Base-by-base conservation (phyloP, 2,888 invertebrate genomes). In the Coelinius sp. region DNA sequence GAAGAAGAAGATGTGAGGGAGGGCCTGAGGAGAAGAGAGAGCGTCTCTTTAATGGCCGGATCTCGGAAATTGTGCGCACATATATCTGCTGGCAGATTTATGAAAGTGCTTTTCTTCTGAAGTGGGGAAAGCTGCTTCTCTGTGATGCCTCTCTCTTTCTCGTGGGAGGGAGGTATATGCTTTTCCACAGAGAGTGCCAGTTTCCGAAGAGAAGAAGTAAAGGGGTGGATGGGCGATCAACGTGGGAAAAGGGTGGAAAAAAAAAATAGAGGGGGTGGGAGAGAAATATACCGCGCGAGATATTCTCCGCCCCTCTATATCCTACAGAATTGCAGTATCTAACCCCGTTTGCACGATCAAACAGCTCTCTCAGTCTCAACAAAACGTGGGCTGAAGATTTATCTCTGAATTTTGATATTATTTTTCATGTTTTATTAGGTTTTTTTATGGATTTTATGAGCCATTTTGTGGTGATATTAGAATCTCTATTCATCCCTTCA, bases 11-110 rank as follows among this genome's bases (percentile, higher is more conserved):
- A 68, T 62, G 64, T 35, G 44, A 44, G 41, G 67, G 62, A 62
- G 75, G 73, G 66, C 71, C 74, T 77, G 73, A 72, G 75, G 70
- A 76, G 74, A 82, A 80, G 80, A 80, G 78, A 80, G 86, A 86
- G 85, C 85, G 91, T 91, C 91, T 91, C 91, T 91, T 92, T 94
- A 94, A 94, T 93, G 94, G 94, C 93, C 93, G 93, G 93, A 93
- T 93, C 93, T 93, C 92, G 94, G 94, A 94, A 94, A 94, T 94
- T 94, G 93, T 93, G 93, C 93, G 92, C 93, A 93, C 93, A 93
- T 94, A 94, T 94, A 94, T 94, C 93, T 94, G 92, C 91, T 90
- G 91, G 93, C 93, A 94, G 94, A 94, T 94, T 94, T 94, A 94
- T 94, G 94, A 94, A 94, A 94, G 93, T 93, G 93, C 93, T 90